Percentiles rank a stretch among this genome's conserved stretches.
These are phyloP conservation scores for Syrista parreyssii DNA, from an alignment of 2,888 invertebrate species.

Conservation along the genomic window DNA sequence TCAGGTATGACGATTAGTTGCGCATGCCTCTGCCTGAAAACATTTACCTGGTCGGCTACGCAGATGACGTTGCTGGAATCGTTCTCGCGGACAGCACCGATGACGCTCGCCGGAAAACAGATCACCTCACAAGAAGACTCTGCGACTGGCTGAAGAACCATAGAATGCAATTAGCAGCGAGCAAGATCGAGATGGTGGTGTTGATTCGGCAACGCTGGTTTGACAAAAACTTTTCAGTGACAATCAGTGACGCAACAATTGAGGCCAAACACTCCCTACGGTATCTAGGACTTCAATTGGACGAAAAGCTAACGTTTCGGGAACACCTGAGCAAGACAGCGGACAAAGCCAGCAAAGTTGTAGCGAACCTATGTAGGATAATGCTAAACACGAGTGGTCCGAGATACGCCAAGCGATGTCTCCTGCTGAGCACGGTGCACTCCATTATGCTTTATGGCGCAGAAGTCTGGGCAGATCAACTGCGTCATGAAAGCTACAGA, in stretches of 20 bases:
- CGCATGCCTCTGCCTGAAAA: conserved; percentile 5
- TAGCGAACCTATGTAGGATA: conserved; percentile 19
- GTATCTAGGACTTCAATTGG: neutral
- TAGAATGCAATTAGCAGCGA: too few species aligned
- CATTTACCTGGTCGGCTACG: conserved; percentile 18
- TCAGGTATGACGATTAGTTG: conserved; percentile 26
- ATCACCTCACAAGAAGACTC: too few species aligned
- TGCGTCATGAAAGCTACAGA: conserved; percentile 23
- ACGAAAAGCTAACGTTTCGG: neutral
- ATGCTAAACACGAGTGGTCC: conserved; percentile 36
- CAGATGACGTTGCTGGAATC: conserved; percentile 20
- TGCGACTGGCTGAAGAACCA: too few species aligned
- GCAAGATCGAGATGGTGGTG: conserved; percentile 6
- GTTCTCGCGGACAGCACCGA: conserved; percentile 15
- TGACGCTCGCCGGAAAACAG: too few species aligned
- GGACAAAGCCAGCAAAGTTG: conserved; percentile 22
- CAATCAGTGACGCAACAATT: too few species aligned
- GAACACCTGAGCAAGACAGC: neutral
- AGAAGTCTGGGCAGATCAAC: conserved; percentile 28
- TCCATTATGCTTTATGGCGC: conserved; percentile 31
- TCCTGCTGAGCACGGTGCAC: conserved; percentile 20
- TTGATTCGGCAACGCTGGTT: neutral
- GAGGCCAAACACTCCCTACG: neutral
- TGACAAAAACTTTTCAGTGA: neutral
- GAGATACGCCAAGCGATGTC: conserved; percentile 12